These are phyloP conservation scores for Eupristina koningsbergeri DNA, from an alignment of 1,140 invertebrate species.

Conservation along the genomic window DNA sequence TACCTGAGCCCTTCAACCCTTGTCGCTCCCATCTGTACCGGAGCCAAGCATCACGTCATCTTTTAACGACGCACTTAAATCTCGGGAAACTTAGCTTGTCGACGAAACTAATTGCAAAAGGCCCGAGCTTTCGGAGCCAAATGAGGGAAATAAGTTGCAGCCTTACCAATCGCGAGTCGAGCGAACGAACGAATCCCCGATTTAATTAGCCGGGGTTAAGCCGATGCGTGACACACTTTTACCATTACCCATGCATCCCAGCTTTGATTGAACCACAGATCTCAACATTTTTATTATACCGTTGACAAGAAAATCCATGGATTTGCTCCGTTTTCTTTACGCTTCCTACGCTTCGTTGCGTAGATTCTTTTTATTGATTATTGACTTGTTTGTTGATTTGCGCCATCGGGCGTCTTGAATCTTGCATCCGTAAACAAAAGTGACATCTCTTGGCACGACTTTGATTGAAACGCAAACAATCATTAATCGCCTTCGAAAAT, in stretches of 20 bases:
- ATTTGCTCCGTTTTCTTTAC: not conserved
- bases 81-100: not conserved
- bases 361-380: no score
- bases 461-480: not conserved
- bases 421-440: not conserved
- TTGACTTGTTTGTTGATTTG: no score
- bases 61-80: slow-evolving; percentile 53
- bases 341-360: not conserved
- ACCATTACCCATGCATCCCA: not conserved
- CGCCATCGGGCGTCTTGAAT: not conserved
- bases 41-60: slow-evolving; percentile 54
- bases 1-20: not conserved
- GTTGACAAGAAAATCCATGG: not conserved
- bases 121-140: not conserved
- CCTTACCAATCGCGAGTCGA: not conserved
- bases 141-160: not conserved
- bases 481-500: not conserved
- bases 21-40: not conserved
- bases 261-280: not conserved
- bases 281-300: not conserved
- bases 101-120: not conserved
- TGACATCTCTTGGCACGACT: not conserved
- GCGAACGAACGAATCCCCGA: no score
- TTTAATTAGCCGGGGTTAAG: not conserved
- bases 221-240: not conserved